Percentiles rank a stretch among this genome's conserved stretches.
These are phyloP conservation scores for Phthorimaea operculella DNA, from an alignment of 1,140 invertebrate species.

Conservation along the genomic window DNA sequence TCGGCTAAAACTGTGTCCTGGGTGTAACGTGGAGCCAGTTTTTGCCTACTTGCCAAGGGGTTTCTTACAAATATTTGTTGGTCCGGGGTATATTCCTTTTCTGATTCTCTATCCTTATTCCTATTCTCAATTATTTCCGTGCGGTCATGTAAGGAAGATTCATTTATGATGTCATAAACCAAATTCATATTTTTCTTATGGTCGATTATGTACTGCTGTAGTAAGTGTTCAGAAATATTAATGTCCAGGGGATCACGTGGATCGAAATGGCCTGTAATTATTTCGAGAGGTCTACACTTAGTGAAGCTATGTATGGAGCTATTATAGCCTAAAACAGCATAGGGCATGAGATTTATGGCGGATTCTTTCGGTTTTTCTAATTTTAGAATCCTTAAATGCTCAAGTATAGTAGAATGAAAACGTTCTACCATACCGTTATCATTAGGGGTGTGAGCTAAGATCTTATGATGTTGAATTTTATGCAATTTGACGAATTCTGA, in stretches of 20 bases:
- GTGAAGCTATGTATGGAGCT: slow-evolving; percentile 20
- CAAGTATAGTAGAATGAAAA: slow-evolving; percentile 22
- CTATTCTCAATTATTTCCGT: slow-evolving; percentile 15
- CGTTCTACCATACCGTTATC: slow-evolving; percentile 24
- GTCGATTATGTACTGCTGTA: slow-evolving; percentile 17
- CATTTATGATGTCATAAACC: slow-evolving; percentile 20
- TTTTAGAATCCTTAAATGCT: slow-evolving; percentile 15
- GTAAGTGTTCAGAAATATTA: slow-evolving; percentile 16
- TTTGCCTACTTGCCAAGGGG: slow-evolving; percentile 19
- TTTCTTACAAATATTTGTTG: slow-evolving; percentile 23
- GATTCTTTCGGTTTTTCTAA: slow-evolving; percentile 10
- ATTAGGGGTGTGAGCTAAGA: slow-evolving; percentile 11
- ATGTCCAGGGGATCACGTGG: slow-evolving; percentile 17
- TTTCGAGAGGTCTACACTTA: slow-evolving; percentile 18
- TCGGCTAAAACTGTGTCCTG: slow-evolving; percentile 19
- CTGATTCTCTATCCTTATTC: slow-evolving; percentile 22
- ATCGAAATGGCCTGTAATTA: slow-evolving; percentile 26
- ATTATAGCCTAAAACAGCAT: slow-evolving; percentile 17
- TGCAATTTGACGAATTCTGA: slow-evolving; percentile 21
- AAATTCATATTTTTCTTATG: slow-evolving; percentile 18
- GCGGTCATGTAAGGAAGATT: slow-evolving; percentile 13
- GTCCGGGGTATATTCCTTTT: slow-evolving; percentile 19
- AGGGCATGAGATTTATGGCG: slow-evolving; percentile 15
- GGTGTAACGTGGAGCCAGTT: slow-evolving; percentile 20
- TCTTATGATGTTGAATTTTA: slow-evolving; percentile 20